Conservation (phyloP, 1,140 invertebrate genomes). For the Drosophila nasuta region DNA sequence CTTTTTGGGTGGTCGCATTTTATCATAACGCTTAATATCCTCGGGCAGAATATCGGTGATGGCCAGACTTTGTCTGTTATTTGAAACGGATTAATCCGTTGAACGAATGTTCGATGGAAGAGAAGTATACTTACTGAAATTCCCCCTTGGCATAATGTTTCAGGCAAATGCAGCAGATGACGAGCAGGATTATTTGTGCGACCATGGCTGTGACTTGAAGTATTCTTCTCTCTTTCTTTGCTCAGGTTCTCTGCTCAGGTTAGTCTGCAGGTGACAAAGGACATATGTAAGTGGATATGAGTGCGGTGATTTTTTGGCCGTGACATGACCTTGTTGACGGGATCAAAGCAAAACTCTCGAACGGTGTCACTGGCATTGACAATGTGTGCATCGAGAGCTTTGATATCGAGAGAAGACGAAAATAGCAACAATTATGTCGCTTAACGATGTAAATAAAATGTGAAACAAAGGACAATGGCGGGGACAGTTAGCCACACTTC, state of each 20-base stretch:
- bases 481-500: slow-evolving; percentile 47
- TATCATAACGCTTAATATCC: slow-evolving; percentile 93
- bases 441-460: slow-evolving; percentile 75
- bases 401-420: slow-evolving; percentile 25
- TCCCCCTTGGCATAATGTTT: slow-evolving; percentile 75
- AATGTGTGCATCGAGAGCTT: slow-evolving; percentile 66
- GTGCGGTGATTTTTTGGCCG: slow-evolving; percentile 26
- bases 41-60: slow-evolving; percentile 94
- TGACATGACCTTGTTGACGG: slow-evolving; percentile 48
- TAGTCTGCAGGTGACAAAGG: slow-evolving; percentile 42
- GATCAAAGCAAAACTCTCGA: slow-evolving; percentile 67
- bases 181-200: slow-evolving; percentile 71
- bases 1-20: slow-evolving; percentile 95
- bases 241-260: slow-evolving; percentile 2
- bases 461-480: slow-evolving; percentile 50
- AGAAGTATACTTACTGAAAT: slow-evolving; percentile 76
- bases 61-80: slow-evolving; percentile 89
- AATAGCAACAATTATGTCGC: slow-evolving; percentile 80
- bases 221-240: slow-evolving; percentile 22
- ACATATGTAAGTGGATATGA: slow-evolving; percentile 13
- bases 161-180: slow-evolving; percentile 76
- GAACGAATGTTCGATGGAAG: too few relatives aligned
- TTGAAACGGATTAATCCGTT: background rate
- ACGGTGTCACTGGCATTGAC: slow-evolving; percentile 70
- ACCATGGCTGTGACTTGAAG: slow-evolving; percentile 59